A percentile compares a stretch with the other conserved stretches of the same genome.
phyloP scores from a whole-genome alignment of 2,113 vertebrate genomes.

The Limanda limanda region DNA sequence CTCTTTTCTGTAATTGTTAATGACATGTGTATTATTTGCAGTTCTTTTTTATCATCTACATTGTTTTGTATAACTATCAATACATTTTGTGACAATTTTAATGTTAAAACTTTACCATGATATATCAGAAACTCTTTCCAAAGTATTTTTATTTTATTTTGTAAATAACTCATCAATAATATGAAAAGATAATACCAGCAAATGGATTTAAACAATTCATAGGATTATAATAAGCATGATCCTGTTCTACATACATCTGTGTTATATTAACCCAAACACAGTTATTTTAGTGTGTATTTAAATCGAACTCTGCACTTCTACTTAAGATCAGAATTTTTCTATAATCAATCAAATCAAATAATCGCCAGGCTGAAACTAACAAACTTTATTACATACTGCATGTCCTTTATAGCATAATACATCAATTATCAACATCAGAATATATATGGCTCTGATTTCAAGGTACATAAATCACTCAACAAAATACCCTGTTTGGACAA shows the following conservation, averaged over 20 bases:
- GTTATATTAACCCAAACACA: background rate
- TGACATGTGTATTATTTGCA: too few relatives aligned
- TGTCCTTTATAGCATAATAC: constrained; percentile 60
- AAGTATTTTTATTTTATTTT: too few relatives aligned
- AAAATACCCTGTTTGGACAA: constrained; percentile 77
- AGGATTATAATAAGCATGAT: too few relatives aligned
- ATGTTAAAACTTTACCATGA: too few relatives aligned
- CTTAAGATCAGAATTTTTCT: too few relatives aligned
- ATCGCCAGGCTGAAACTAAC: constrained; percentile 47
- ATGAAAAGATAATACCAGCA: too few relatives aligned
- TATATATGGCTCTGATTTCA: constrained; percentile 73
- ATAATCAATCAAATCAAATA: background rate
- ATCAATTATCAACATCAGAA: constrained; percentile 71
- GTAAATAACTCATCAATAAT: too few relatives aligned
- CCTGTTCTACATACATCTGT: background rate
- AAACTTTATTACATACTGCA: constrained; percentile 77
- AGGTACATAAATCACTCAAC: constrained; percentile 67
- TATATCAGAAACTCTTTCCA: too few relatives aligned
- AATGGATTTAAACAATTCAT: background rate
- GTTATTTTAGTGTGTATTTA: background rate
- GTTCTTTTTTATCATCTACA: background rate
- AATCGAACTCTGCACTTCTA: background rate
- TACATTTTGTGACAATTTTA: background rate
- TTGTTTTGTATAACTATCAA: background rate
- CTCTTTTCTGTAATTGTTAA: too few relatives aligned